phyloP scores from a whole-genome alignment of 2,888 invertebrate genomes.

The Cosmia trapezina region DNA sequence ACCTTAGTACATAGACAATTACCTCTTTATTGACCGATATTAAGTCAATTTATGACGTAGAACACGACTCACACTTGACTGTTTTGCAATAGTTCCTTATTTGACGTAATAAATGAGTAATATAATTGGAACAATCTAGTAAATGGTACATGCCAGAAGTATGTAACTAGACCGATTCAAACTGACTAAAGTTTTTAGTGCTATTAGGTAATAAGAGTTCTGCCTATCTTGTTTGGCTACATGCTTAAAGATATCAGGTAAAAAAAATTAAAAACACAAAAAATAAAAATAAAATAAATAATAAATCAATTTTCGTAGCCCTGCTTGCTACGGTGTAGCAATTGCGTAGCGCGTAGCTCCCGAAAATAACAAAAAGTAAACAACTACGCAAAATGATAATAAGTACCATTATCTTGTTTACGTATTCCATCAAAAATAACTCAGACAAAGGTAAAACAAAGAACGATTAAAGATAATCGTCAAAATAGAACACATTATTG shows the following conservation, averaged over 20 bases:
- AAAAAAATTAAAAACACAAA: background rate
- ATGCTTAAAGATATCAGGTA: background rate
- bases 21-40: slow-evolving; percentile 42
- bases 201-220: background rate
- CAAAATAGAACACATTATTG: slow-evolving; percentile 38
- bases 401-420: slow-evolving; percentile 63
- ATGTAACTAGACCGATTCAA: slow-evolving; percentile 7
- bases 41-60: slow-evolving; percentile 30
- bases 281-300: background rate
- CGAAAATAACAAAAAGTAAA: slow-evolving; percentile 14
- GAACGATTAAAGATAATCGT: slow-evolving; percentile 45
- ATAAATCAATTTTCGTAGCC: slow-evolving; percentile 30
- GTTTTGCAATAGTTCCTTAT: slow-evolving; percentile 50
- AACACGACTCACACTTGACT: slow-evolving; percentile 50
- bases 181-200: background rate
- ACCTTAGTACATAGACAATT: slow-evolving; percentile 11
- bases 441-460: slow-evolving; percentile 54
- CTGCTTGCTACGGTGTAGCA: slow-evolving; percentile 38
- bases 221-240: too few species aligned
- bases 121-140: slow-evolving; percentile 24
- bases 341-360: slow-evolving; percentile 40
- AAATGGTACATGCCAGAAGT: background rate
- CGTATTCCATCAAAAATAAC: slow-evolving; percentile 46
- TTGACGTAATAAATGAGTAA: slow-evolving; percentile 55
- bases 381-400: slow-evolving; percentile 42